These are phyloP conservation scores for Nomia melanderi DNA, from an alignment of 1,140 invertebrate genomes.

Conservation along the genomic window DNA sequence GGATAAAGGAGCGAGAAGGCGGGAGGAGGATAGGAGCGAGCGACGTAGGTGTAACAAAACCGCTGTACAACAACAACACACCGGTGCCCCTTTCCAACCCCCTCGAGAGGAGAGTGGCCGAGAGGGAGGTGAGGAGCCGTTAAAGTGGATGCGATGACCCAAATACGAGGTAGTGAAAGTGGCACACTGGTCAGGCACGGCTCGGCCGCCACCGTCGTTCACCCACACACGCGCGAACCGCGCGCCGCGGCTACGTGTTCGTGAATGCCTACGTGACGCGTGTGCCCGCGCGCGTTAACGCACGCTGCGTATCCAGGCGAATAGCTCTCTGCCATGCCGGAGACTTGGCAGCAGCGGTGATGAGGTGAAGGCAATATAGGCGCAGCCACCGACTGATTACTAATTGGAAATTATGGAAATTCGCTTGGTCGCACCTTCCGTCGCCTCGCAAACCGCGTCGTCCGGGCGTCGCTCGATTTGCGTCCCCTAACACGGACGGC, in stretches of 20 bases:
- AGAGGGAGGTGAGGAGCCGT: constrained; percentile 64
- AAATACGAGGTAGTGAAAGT: constrained; percentile 81
- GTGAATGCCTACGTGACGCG: constrained; percentile 36
- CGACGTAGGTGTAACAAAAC: constrained; percentile 16
- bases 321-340: constrained; percentile 49
- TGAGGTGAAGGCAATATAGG: constrained; percentile 67
- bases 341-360: constrained; percentile 52
- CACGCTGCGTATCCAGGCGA: constrained; percentile 47
- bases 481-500: too few relatives aligned
- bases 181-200: constrained; percentile 78
- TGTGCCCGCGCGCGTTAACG: constrained; percentile 14
- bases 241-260: not conserved
- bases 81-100: constrained; percentile 58
- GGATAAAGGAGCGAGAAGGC: not conserved
- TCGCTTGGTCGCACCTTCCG: not conserved
- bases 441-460: not conserved
- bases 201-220: constrained; percentile 67
- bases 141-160: constrained; percentile 77
- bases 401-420: constrained; percentile 71
- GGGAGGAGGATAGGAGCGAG: not conserved
- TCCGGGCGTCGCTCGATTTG: too few relatives aligned
- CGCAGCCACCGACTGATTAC: constrained; percentile 66
- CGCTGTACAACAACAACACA: constrained; percentile 29
- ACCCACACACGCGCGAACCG: constrained; percentile 58
- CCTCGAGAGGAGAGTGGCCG: constrained; percentile 45